Base-by-base conservation (phyloP, 53 echinoderm and acorn worm genomes). In the Patiria pectinifera region DNA sequence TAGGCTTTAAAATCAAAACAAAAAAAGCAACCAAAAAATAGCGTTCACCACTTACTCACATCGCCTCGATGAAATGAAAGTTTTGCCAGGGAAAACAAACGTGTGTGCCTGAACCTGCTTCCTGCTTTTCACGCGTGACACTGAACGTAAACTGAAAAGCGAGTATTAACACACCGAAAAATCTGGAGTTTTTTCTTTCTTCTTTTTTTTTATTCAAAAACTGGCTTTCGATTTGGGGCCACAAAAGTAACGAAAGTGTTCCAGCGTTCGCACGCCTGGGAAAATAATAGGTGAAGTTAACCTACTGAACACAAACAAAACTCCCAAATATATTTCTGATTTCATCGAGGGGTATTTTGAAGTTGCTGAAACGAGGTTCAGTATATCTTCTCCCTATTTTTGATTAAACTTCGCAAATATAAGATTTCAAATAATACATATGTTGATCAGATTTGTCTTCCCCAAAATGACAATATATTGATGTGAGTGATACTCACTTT, bases 1-100 rank as follows among this genome's bases (percentile, higher is more conserved):
- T 76, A 25, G 80, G 80, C 48, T 79, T 15, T n/a, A 19, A 76
- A 76, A 76, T 76, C 23, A 46, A 79, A 45, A 79, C 46, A 47
- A 25, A 47, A 79, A 35, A 35, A 35, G 35, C 35, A 35, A 35
- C 35, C 35, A 35, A 35, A 35, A 35, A 35, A 35, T 35, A 79
- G 15, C 11, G 46, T 22, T 23, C 74, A 74, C 10, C 9, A 4
- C 24, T 23, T 9, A 74, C 69, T 24, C 4, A n/a, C 74, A 74
- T 23, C 74, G 74, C 74, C 74, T 24, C 6, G 22, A 23, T n/a
- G 24, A 74, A 74, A 74, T 79, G 80, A 46, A 79, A 79, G 48
- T 79, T 18, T 18, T 45, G 25, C 45, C 21, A 13, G 46, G 11
- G 45, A 22, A 79, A 79, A 79, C 45, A 79, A 25, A 47, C 45